Evolutionary conservation across 2,797 vertebrate genomes (phyloP).

Genomic region (Sorex maritimensis): DNA sequence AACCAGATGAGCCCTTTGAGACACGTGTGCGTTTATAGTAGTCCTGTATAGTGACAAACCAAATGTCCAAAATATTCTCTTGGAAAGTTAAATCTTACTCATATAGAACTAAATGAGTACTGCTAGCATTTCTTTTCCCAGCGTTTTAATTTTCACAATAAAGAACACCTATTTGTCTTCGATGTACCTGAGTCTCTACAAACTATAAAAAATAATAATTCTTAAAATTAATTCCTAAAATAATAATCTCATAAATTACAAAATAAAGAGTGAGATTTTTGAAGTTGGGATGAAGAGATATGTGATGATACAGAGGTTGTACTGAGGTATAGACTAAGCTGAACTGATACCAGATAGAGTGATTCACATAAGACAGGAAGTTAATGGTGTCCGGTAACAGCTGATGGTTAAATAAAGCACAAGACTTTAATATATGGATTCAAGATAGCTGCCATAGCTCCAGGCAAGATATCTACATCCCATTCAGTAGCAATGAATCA

Average conservation of each 20-base stretch:
- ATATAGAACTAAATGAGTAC: background rate
- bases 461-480: background rate
- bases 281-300: background rate
- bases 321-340: background rate
- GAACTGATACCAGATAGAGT: background rate
- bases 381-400: background rate
- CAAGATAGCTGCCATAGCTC: background rate
- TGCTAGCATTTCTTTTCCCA: background rate
- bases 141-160: slow-evolving; percentile 28
- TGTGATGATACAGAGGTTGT: background rate
- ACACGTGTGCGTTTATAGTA: background rate
- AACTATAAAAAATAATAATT: background rate
- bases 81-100: background rate
- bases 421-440: background rate
- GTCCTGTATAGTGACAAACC: background rate
- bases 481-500: background rate
- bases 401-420: background rate
- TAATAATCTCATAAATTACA: background rate
- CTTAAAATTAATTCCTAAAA: background rate
- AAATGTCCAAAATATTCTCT: background rate
- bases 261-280: background rate
- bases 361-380: background rate
- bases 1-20: background rate
- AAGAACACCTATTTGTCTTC: background rate
- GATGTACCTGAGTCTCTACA: background rate